phyloP scores from a whole-genome alignment of 2,797 vertebrate genomes.

The Anolis apletophallus region DNA sequence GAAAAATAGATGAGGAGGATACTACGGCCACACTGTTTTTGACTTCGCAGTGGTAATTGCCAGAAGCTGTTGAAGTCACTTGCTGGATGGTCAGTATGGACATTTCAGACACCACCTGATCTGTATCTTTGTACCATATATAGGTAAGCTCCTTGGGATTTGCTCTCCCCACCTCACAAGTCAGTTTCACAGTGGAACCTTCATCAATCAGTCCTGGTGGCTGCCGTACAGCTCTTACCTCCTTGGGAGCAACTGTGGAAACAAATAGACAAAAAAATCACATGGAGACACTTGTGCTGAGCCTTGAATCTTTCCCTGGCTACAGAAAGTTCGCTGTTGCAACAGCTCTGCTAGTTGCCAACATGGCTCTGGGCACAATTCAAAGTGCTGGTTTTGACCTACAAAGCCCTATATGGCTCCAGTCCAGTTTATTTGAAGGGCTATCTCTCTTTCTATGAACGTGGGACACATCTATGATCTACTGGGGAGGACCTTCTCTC shows the following conservation, averaged over 20 bases:
- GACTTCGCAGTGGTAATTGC: neutral
- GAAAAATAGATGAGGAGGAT: accelerated
- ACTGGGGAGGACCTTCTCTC: too few species aligned
- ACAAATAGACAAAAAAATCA: neutral
- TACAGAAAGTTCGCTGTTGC: too few species aligned
- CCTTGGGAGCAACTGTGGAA: slow-evolving; percentile 13
- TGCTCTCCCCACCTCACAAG: neutral
- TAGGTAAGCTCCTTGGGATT: neutral
- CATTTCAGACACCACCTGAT: too few species aligned
- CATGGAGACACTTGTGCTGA: neutral
- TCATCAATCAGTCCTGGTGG: neutral
- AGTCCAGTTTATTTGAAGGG: too few species aligned
- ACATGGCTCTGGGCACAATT: too few species aligned
- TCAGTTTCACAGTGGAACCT: neutral
- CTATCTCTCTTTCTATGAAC: too few species aligned
- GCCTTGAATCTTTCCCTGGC: neutral
- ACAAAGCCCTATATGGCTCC: too few species aligned
- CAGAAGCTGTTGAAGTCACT: neutral
- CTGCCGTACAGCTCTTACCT: neutral
- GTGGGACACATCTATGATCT: too few species aligned
- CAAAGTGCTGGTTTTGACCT: too few species aligned
- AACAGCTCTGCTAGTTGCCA: too few species aligned
- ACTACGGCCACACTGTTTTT: neutral
- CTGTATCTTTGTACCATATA: slow-evolving; percentile 24
- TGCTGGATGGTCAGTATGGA: neutral